Evolutionary conservation across 2,113 vertebrate species (phyloP), one percentile per base, ranked within the genome.

Genomic region (Nesogale talazaci): DNA sequence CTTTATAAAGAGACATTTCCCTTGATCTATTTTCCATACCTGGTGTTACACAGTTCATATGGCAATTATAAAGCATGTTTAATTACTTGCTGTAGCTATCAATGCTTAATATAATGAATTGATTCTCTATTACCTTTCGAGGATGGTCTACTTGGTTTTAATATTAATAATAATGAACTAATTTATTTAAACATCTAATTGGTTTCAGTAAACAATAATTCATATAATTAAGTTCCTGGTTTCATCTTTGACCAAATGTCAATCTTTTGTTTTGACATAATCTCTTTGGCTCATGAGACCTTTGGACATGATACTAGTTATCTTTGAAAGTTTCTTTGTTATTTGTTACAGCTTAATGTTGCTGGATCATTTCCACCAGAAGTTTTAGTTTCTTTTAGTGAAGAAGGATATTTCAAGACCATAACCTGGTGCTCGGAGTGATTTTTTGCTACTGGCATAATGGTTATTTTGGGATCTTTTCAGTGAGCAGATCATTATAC

Each of bases 381-480:
- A 77, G 15, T 22, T 23, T 36, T 82, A 3, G 46, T 56, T 91
- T 94, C 76, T 42, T 70, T 77, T 70, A 81, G 22, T 70, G 52
- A 56, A 38, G 86, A 82, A 85, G 7, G 38, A 2, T 80, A 25
- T 85, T 95, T 88, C 10, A 38, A 81, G 52, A 65, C 61, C 52
- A 36, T 27, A 69, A 0, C 31, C 74, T 91, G 14, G 8, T 63
- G 17, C 17, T 63, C 36, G 57, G 52, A 80, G 57, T 91, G n/a
- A 82, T 81, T 46, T 59, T 59, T 57, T 77, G 27, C 38, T 77
- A 17, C 46, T 72, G 8, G 36, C 80, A 63, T 85, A n/a, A 12
- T 80, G 38, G 9, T 89, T 86, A 86, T 93, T 83, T 87, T 29
- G 80, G 75, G 38, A 2, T 36, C 63, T 85, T 90, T 88, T 83